Percentiles rank a stretch among this genome's conserved stretches.
Conservation (phyloP, 2,888 invertebrate genomes). For the Dorcus hopei region DNA sequence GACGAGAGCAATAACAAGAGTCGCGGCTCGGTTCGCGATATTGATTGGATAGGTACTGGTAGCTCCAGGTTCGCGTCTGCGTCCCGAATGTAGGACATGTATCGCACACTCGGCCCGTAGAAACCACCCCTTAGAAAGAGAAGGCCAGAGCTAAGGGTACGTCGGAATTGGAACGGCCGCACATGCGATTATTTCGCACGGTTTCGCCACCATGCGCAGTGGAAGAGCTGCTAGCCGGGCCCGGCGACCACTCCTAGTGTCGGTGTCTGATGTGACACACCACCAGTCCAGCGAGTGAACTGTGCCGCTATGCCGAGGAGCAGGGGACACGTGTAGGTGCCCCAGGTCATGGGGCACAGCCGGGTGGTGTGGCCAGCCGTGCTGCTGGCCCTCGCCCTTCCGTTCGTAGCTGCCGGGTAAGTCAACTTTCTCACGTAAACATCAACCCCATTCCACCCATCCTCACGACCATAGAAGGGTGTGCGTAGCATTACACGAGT, state of each 20-base stretch:
- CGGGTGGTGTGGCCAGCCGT: conserved; percentile 57
- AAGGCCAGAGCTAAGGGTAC: conserved; percentile 28
- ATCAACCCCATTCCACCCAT: neutral
- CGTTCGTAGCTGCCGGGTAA: conserved; percentile 52
- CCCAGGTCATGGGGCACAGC: conserved; percentile 51
- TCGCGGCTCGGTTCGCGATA: conserved; percentile 40
- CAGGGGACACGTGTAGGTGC: conserved; percentile 52
- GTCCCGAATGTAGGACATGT: conserved; percentile 35
- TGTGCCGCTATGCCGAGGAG: conserved; percentile 45
- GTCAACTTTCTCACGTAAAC: conserved; percentile 28
- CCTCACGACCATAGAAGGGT: conserved; percentile 8
- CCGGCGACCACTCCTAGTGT: conserved; percentile 49
- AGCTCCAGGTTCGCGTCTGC: conserved; percentile 53
- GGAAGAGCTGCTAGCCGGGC: conserved; percentile 41
- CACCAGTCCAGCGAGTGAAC: conserved; percentile 43
- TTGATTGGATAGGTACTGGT: conserved; percentile 49
- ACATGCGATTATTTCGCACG: conserved; percentile 46
- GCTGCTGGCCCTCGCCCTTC: conserved; percentile 58
- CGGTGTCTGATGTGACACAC: conserved; percentile 46
- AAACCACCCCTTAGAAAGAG: conserved; percentile 51
- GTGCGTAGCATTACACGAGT: neutral
- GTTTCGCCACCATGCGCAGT: conserved; percentile 45
- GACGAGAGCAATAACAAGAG: conserved; percentile 39
- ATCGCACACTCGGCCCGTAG: conserved; percentile 41
- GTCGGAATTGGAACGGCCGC: conserved; percentile 26